A percentile compares a stretch with the other conserved stretches of the same genome.
These are phyloP conservation scores for Lagodon rhomboides DNA, from an alignment of 2,797 vertebrate genomes.

Conservation along the genomic window DNA sequence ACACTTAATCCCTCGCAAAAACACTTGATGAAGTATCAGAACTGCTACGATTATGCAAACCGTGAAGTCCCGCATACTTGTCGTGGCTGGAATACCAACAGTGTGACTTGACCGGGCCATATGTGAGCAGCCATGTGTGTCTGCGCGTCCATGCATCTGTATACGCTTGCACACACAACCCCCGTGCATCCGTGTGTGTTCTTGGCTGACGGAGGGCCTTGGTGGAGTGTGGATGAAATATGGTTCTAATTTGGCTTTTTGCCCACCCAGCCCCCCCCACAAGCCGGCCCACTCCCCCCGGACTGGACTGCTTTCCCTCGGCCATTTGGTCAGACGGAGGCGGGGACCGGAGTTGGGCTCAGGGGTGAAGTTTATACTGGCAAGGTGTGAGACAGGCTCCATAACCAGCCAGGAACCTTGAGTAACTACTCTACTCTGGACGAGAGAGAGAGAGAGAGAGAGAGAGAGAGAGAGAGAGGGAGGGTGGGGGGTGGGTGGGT, in stretches of 20 bases:
- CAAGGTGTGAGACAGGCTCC: constrained; percentile 73
- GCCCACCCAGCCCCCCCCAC: constrained; percentile 43
- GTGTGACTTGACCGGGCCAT: constrained; percentile 63
- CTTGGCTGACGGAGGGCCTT: constrained; percentile 44
- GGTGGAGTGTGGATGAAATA: constrained; percentile 68
- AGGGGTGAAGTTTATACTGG: constrained; percentile 70
- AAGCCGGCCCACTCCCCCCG: constrained; percentile 30
- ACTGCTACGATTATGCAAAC: constrained; percentile 42
- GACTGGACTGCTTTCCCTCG: constrained; percentile 42
- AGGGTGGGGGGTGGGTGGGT: constrained; percentile 12
- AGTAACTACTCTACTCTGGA: constrained; percentile 72
- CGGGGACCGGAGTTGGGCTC: constrained; percentile 37
- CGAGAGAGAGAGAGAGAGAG: not conserved
- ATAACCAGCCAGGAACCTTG: constrained; percentile 69
- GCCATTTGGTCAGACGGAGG: constrained; percentile 73
- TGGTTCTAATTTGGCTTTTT: constrained; percentile 81
- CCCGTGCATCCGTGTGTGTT: constrained; percentile 56
- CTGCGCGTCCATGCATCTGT: constrained; percentile 38
- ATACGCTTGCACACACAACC: constrained; percentile 54
- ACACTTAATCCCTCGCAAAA: constrained; percentile 31
- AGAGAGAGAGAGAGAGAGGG: not conserved
- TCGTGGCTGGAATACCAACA: constrained; percentile 76
- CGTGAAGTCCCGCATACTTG: constrained; percentile 65
- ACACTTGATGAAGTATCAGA: constrained; percentile 12
- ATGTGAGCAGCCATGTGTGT: constrained; percentile 47